phyloP scores from a whole-genome alignment of 2,113 vertebrate species.

The Rhineura floridana region DNA sequence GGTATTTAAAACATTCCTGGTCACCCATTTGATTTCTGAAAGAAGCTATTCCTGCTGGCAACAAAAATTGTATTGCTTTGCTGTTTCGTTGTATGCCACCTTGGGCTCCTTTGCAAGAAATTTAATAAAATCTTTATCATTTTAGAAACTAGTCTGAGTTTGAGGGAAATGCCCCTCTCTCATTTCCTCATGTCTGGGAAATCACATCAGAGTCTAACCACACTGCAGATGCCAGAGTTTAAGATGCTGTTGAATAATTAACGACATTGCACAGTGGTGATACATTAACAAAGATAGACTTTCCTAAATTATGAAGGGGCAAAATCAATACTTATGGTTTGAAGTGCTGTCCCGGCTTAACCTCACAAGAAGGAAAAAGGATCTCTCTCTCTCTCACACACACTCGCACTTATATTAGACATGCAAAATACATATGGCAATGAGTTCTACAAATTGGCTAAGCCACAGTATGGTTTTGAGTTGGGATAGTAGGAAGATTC shows the following conservation, averaged over 20 bases:
- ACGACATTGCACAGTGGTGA: conserved; percentile 53
- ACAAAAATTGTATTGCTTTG: too few relatives aligned
- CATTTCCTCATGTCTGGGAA: conserved; percentile 22
- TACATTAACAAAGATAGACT: conserved; percentile 58
- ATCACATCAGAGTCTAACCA: conserved; percentile 26
- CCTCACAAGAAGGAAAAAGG: conserved; percentile 24
- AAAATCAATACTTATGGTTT: conserved; percentile 50
- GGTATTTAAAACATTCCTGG: too few relatives aligned
- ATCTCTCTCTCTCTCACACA: not conserved
- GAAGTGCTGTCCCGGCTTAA: not conserved
- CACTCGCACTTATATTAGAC: not conserved
- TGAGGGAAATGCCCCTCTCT: conserved; percentile 2
- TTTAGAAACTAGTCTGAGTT: not conserved
- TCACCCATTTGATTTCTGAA: too few relatives aligned
- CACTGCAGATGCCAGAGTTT: conserved; percentile 45
- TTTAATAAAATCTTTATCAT: not conserved
- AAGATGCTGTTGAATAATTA: conserved; percentile 67
- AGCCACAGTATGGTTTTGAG: not conserved
- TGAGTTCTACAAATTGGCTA: rapidly evolving
- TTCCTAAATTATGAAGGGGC: conserved; percentile 50
- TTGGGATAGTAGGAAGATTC: not conserved
- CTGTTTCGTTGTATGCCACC: too few relatives aligned
- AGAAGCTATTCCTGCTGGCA: too few relatives aligned
- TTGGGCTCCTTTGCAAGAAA: too few relatives aligned
- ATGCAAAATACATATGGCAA: not conserved